A percentile compares a stretch with the other conserved stretches of the same genome.
Evolutionary conservation across 1,140 invertebrate genomes (phyloP).

Genomic region (Brachionus rotundiformis): DNA sequence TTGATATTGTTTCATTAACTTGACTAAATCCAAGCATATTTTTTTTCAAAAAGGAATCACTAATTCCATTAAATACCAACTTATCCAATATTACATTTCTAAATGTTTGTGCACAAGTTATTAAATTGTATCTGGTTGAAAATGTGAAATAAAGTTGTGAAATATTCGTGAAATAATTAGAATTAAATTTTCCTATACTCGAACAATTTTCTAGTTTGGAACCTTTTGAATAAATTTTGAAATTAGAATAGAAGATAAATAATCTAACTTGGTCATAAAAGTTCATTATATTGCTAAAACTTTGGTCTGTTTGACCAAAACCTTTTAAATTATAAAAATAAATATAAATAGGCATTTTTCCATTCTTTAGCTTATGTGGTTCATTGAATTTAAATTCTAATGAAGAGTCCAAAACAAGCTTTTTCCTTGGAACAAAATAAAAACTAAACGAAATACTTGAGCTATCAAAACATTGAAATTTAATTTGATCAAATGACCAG

Average conservation of each 20-base stretch:
- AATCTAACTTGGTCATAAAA: background rate
- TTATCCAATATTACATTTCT: background rate
- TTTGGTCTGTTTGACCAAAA: background rate
- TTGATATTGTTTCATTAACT: background rate
- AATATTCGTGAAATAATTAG: background rate
- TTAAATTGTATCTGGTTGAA: background rate
- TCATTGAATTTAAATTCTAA: background rate
- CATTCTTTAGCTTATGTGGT: background rate
- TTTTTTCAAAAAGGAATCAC: background rate
- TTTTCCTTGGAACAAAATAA: background rate
- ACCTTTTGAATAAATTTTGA: background rate
- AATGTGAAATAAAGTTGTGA: background rate
- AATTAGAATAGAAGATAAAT: background rate
- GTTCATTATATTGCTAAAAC: background rate
- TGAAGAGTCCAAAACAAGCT: background rate
- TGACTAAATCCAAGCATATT: background rate
- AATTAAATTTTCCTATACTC: background rate
- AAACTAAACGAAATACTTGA: background rate
- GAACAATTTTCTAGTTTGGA: background rate
- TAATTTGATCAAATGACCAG: conserved; percentile 2
- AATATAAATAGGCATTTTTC: background rate
- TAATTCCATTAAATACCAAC: background rate
- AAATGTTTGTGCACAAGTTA: background rate
- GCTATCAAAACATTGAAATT: background rate
- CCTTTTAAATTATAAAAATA: background rate